These are phyloP conservation scores for Priocnemis perturbator DNA, from an alignment of 2,888 invertebrate genomes.

Conservation along the genomic window DNA sequence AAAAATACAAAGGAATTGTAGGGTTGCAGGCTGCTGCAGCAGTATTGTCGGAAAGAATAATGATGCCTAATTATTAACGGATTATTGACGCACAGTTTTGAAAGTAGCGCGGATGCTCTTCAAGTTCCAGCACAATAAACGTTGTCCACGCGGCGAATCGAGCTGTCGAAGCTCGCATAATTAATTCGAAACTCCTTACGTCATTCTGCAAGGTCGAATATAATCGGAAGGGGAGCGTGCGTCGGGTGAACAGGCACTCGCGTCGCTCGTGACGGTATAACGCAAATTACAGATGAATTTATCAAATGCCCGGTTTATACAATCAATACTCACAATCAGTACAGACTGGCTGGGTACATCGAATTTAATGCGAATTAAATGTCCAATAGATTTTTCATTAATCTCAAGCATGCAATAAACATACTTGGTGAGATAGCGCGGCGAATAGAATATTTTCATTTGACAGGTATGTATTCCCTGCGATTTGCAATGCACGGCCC, in stretches of 20 bases:
- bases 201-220: too few species aligned
- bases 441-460: conserved; percentile 61
- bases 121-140: too few species aligned
- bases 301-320: conserved; percentile 16
- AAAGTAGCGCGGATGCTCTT: conserved; percentile 17
- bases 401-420: conserved; percentile 57
- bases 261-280: conserved; percentile 20
- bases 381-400: conserved; percentile 27
- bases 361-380: too few species aligned
- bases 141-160: too few species aligned
- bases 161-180: too few species aligned
- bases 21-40: conserved; percentile 18
- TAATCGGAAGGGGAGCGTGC: too few species aligned
- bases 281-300: conserved; percentile 31
- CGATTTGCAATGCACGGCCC: neutral
- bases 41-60: conserved; percentile 22
- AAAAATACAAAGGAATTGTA: conserved; percentile 41
- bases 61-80: conserved; percentile 11
- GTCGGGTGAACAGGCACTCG: conserved; percentile 5
- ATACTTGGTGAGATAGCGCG: conserved; percentile 54
- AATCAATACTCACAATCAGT: too few species aligned
- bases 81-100: conserved; percentile 28
- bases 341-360: too few species aligned
- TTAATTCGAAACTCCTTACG: too few species aligned
- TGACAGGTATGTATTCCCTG: conserved; percentile 48